Percentiles rank a stretch among this genome's conserved stretches.
These are phyloP conservation scores for Sicus ferrugineus DNA, from an alignment of 2,888 invertebrate genomes.

Conservation along the genomic window DNA sequence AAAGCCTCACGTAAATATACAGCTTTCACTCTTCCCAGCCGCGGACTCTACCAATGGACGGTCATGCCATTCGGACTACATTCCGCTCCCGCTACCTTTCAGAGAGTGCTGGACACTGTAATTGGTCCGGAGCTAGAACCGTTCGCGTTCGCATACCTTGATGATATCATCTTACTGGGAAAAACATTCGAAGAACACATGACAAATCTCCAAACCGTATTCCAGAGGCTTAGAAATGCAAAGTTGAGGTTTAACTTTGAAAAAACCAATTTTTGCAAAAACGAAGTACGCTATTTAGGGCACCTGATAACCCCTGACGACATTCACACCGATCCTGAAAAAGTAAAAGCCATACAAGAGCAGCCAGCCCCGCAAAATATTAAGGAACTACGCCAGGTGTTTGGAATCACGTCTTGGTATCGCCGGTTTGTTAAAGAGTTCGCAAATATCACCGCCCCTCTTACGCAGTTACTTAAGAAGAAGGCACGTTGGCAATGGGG, in stretches of 20 bases:
- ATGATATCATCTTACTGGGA: slow-evolving; percentile 22
- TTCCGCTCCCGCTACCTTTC: too few relatives aligned
- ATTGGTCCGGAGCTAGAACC: too few relatives aligned
- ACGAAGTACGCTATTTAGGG: slow-evolving; percentile 25
- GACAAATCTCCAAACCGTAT: slow-evolving; percentile 18
- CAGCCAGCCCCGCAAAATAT: too few relatives aligned
- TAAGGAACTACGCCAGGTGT: too few relatives aligned
- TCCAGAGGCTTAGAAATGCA: slow-evolving; percentile 15
- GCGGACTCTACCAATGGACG: not conserved
- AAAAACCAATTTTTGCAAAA: slow-evolving; percentile 27
- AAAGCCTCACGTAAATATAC: not conserved
- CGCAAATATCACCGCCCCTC: too few relatives aligned
- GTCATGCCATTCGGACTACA: not conserved
- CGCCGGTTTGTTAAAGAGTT: too few relatives aligned
- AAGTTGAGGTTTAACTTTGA: slow-evolving; percentile 29
- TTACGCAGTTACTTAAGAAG: too few relatives aligned
- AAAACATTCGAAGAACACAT: slow-evolving; percentile 27
- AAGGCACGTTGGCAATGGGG: too few relatives aligned
- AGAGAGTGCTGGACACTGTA: too few relatives aligned
- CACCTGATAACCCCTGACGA: slow-evolving; percentile 30
- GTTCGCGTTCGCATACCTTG: too few relatives aligned
- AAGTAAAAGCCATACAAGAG: too few relatives aligned
- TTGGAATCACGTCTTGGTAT: too few relatives aligned
- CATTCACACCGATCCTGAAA: slow-evolving; percentile 30
- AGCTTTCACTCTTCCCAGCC: not conserved